These are phyloP conservation scores for Agapetus fuscipes DNA, from an alignment of 2,888 invertebrate genomes.

Conservation along the genomic window DNA sequence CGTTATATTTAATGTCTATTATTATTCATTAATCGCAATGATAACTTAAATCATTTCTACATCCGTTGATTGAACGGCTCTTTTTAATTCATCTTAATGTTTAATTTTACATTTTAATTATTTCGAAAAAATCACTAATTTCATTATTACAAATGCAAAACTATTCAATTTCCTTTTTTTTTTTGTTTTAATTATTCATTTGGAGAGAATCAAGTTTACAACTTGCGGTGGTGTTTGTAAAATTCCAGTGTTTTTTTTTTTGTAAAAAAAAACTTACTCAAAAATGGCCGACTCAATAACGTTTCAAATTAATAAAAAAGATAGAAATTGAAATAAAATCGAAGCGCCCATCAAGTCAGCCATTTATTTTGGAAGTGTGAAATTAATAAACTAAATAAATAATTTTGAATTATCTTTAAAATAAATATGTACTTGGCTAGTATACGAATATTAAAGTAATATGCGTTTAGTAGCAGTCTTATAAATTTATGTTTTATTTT, in stretches of 20 bases:
- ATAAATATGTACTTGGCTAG: constrained; percentile 15
- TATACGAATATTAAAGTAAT: constrained; percentile 12
- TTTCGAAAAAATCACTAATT: too few relatives aligned
- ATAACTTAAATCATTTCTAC: too few relatives aligned
- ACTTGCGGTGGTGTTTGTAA: neutral
- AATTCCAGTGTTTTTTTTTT: neutral
- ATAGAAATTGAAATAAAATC: neutral
- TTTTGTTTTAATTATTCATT: neutral
- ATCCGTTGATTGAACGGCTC: too few relatives aligned
- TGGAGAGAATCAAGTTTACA: too few relatives aligned
- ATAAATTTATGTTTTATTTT: constrained; percentile 15
- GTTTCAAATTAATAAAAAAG: too few relatives aligned
- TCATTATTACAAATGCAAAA: neutral
- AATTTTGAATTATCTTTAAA: neutral
- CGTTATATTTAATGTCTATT: constrained; percentile 12
- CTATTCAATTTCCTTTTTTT: neutral
- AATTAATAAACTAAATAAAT: neutral
- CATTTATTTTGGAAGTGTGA: neutral
- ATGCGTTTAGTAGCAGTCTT: constrained; percentile 21
- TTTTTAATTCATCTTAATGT: too few relatives aligned
- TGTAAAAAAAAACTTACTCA: neutral
- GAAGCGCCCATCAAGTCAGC: constrained; percentile 8
- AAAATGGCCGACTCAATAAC: constrained; percentile 5
- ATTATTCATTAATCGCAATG: constrained; percentile 12
- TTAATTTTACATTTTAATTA: too few relatives aligned